phyloP scores from a whole-genome alignment of 2,888 invertebrate species.

The Chloromyia formosa region DNA sequence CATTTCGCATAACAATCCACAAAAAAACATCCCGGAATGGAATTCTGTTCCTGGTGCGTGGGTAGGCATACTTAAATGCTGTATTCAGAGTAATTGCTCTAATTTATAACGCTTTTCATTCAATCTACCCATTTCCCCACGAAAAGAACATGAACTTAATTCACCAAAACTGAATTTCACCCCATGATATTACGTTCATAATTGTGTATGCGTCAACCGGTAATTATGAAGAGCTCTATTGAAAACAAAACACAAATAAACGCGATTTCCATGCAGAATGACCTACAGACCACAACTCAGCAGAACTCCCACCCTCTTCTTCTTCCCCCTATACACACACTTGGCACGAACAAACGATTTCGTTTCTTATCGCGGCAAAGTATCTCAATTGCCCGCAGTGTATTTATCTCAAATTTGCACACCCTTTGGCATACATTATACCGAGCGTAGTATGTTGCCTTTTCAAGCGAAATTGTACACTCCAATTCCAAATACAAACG shows the following conservation, averaged over 20 bases:
- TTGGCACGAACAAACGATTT: constrained; percentile 36
- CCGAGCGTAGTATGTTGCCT: not conserved
- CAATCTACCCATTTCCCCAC: not conserved
- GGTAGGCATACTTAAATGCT: not conserved
- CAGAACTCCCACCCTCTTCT: not conserved
- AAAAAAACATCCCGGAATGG: too few relatives aligned
- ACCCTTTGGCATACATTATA: constrained; percentile 37
- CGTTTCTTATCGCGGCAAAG: constrained; percentile 34
- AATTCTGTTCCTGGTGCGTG: too few relatives aligned
- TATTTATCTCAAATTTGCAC: constrained; percentile 51
- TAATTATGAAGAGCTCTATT: constrained; percentile 42
- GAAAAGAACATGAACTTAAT: not conserved
- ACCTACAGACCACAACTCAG: constrained; percentile 25
- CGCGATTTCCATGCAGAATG: constrained; percentile 37
- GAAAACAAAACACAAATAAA: constrained; percentile 42
- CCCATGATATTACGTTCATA: constrained; percentile 8
- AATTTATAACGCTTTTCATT: constrained; percentile 22
- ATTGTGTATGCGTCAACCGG: constrained; percentile 40
- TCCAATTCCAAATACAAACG: constrained; percentile 17
- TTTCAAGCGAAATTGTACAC: constrained; percentile 19
- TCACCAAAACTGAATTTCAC: not conserved
- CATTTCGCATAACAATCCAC: not conserved
- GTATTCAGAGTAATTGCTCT: not conserved
- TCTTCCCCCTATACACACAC: not conserved
- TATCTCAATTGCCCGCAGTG: constrained; percentile 47